Conservation (phyloP, 2,797 vertebrate species). For the Prionace glauca region DNA sequence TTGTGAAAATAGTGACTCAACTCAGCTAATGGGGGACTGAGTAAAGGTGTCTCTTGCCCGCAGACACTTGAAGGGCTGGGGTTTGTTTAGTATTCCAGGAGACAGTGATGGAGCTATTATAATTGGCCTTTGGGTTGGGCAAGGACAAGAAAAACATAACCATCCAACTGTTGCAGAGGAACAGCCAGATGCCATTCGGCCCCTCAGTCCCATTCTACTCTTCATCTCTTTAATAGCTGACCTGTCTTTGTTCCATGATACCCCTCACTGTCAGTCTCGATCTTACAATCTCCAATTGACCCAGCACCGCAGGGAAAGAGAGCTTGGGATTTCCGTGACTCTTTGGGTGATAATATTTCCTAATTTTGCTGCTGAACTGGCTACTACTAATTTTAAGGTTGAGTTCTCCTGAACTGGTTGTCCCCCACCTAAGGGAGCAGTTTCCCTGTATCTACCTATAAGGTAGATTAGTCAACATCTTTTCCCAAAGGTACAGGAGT, state of each 20-base stretch:
- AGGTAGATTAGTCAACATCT: no score
- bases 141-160: background rate
- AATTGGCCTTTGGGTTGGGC: background rate
- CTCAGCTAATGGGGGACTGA: background rate
- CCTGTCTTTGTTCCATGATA: background rate
- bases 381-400: background rate
- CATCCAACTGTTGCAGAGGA: background rate
- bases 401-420: no score
- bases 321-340: background rate
- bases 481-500: no score
- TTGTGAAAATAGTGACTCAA: background rate
- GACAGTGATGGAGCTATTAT: background rate
- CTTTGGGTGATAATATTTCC: background rate
- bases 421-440: no score
- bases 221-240: background rate
- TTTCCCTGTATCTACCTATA: background rate
- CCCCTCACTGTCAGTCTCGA: background rate
- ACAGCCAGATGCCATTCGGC: background rate
- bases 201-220: background rate
- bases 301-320: background rate
- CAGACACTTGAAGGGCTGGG: background rate
- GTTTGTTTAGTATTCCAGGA: background rate
- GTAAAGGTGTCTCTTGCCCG: no score
- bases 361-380: background rate
- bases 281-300: background rate